Evolutionary conservation across 2,888 invertebrate genomes (phyloP).

Genomic region (Mechanitis messenoides): DNA sequence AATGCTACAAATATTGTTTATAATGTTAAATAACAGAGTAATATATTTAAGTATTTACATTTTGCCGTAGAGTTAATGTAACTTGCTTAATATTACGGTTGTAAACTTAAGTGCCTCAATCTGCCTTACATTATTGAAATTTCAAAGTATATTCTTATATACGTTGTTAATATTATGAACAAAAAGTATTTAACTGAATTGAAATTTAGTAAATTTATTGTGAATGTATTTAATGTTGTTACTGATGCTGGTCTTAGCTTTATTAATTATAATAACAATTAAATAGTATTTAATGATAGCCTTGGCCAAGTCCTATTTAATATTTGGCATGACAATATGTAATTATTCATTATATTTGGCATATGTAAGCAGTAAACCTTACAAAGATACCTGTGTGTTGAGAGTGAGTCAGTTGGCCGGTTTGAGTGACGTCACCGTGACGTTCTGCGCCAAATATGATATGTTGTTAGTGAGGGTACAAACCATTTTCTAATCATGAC

Average conservation of each 20-base stretch:
- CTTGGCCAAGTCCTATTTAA: conserved; percentile 21
- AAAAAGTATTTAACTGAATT: conserved; percentile 34
- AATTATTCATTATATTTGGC: conserved; percentile 17
- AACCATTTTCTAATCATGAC: conserved; percentile 26
- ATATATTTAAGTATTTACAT: conserved; percentile 46
- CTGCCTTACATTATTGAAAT: conserved; percentile 53
- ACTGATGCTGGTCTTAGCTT: conserved; percentile 60
- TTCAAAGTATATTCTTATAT: conserved; percentile 37
- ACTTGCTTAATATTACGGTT: conserved; percentile 23
- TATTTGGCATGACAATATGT: conserved; percentile 28
- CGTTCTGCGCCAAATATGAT: conserved; percentile 7
- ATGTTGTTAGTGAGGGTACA: conserved; percentile 20
- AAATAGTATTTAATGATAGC: conserved; percentile 42
- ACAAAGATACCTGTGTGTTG: conserved; percentile 20
- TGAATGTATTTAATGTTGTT: conserved; percentile 34
- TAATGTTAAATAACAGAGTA: conserved; percentile 41
- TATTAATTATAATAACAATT: conserved; percentile 41
- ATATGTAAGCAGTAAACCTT: conserved; percentile 16
- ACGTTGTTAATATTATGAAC: conserved; percentile 33
- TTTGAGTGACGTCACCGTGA: conserved; percentile 19
- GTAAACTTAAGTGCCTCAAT: conserved; percentile 59
- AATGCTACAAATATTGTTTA: conserved; percentile 60
- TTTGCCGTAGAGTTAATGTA: conserved; percentile 49
- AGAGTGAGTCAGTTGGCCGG: conserved; percentile 19
- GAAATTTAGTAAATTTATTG: conserved; percentile 36